Evolutionary conservation across 2,888 invertebrate species (phyloP), one percentile per base, ranked within the genome.

Genomic region (Pterobdella sp.): DNA sequence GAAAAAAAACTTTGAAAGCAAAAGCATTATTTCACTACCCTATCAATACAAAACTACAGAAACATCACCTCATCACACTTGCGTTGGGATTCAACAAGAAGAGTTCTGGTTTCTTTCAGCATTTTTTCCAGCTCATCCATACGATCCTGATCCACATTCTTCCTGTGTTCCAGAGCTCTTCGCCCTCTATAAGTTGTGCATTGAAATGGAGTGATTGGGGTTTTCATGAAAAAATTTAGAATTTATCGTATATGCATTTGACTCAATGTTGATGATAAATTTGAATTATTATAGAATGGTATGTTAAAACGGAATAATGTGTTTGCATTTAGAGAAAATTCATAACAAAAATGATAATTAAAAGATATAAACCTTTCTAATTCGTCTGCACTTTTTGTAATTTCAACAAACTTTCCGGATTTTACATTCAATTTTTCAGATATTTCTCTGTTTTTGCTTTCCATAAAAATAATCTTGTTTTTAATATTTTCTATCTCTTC

Each of bases 51-150:
- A n/a, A n/a, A n/a, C n/a, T n/a, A n/a, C n/a, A n/a, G n/a, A n/a
- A n/a, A n/a, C n/a, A n/a, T n/a, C n/a, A 74, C 74, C 74, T 74
- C 74, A 34, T 74, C 74, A 52, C 29, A 72, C 64, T 74, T 74
- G 7, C 63, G 37, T 32, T 74, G 72, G 7, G 74, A 72, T n/a
- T 74, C 72, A 26, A 34, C n/a, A 1, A 71, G 32, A 18, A 71
- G 26, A 14, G 26, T 65, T 3, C 35, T 18, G 14, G 72, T 66
- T 14, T 72, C 67, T 36, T 56, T 67, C 22, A 49, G 35, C 74
- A 74, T 74, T 42, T 74, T 56, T 22, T 74, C 72, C 14, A 74
- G 66, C 31, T 32, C 35, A n/a, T 56, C 72, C 31, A 74, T 67
- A 18, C 72, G 36, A 10, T 74, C 74, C 37, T 42, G 35, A 34